Evolutionary conservation across 2,113 vertebrate species (phyloP), one percentile per base, ranked within the genome.

Genomic region (Salvelinus namaycush): DNA sequence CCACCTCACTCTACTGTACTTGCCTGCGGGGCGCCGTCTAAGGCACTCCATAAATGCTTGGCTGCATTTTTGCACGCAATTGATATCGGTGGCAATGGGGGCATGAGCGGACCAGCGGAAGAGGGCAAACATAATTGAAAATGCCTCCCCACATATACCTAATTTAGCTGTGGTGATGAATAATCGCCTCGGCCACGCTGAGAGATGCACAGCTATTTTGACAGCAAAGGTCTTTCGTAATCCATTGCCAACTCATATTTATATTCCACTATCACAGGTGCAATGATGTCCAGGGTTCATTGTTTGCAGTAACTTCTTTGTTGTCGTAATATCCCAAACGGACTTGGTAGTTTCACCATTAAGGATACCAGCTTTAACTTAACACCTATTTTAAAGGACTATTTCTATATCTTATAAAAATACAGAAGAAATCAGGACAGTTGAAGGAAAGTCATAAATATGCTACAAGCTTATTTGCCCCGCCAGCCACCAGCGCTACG

Each of bases 61-160:
- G 34, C 20, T 49, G 72, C 73, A 79, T 76, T 84, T 68, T 73
- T 60, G 72, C 68, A 24, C 48, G 1, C 18, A 76, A 69, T 72
- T 74, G 66, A 78, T 70, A 73, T 39, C 64, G 1, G 34, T 5
- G 44, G 29, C 34, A 68, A 27, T 66, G 59, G 67, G 20, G 68
- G n/a, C 20, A 34, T 5, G 54, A 49, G 22, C 34, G 22, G 34
- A 62, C 74, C 72, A 70, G 69, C 39, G 16, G 22, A 68, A 51
- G 72, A 77, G 76, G 76, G 62, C 68, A 78, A 72, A 75, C 65
- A 24, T 78, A 75, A 81, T 81, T 75, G 76, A 78, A 78, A 67
- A 69, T 20, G 49, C 27, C 29, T 22, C 60, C 49, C 7, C 16
- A 34, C 31, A 27, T 70, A 66, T 57, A 75, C 62, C 18, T 76